Evolutionary conservation across 2,113 vertebrate species (phyloP), one percentile per base, ranked within the genome.

Genomic region (Clupea harengus): DNA sequence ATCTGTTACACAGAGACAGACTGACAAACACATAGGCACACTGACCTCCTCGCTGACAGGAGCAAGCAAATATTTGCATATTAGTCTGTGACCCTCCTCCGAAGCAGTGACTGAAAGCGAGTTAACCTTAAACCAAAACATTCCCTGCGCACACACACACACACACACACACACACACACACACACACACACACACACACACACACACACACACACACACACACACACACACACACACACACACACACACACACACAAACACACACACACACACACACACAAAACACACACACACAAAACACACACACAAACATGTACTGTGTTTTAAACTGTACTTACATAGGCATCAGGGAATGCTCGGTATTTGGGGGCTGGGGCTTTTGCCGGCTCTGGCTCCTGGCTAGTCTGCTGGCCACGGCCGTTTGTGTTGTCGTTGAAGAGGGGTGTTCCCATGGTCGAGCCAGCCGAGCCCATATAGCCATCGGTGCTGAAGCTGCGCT

Each of bases 291-390:
- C 49, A 28, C 80, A 64, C 47, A 82, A n/a, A n/a, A 39, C 4
- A 39, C 80, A 47, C 45, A 25, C n/a, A 57, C 82, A 83, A 22
- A 84, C 28, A 28, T 9, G 3, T 28, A 13, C 64, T 11, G 28
- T 11, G n/a, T 7, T 4, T 5, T 28, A 2, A 18, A 7, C 10
- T 80, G 22, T 87, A 94, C 97, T 98, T 91, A 98, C 97, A 93
- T 95, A 96, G 28, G 91, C 92, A 22, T 95, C 95, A 0, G 86
- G 87, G 89, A 95, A 91, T 46, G 93, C 93, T 80, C 92, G 90
- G 85, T 91, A 94, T n/a, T 85, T 93, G 0, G 85, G 22, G 2
- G 86, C 4, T 0, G 89, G 45, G 52, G 89, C 92, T 83, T 44
- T 91, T 54, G 92, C 6, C 0, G 86, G 90, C 80, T 91, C 88